Base-by-base conservation (phyloP, 2,888 invertebrate species). In the Lordiphosa andalusiaca region DNA sequence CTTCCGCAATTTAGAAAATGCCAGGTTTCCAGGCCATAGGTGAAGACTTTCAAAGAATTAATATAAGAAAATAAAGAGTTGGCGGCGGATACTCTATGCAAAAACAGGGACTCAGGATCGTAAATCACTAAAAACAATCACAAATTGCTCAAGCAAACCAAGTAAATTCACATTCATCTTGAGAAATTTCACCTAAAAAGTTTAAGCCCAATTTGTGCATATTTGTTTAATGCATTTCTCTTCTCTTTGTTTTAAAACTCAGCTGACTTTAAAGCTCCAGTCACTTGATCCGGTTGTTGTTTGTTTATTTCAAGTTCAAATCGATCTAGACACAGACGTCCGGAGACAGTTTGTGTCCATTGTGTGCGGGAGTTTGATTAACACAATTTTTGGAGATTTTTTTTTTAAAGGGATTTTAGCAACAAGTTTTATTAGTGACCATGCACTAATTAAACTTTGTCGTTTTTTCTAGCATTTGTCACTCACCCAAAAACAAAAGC, bases 351-450 rank as follows among this genome's bases (percentile, higher is more conserved):
- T 53, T 53, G 69, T 37, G 55, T 23, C 72, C 49, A 57, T 73
- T 74, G 81, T 75, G 67, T 84, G 85, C 72, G 84, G 85, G 81
- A 67, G 81, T 72, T 77, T 85, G 74, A 84, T 82, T 82, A 83
- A 78, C 85, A 85, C 78, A 65, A 65, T 50, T 39, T 40, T 39
- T 40, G 46, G 33, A 41, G 53, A 38, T 41, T 57, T 50, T 56
- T 49, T 64, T 74, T 47, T 41, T 71, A 2, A 59, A 60, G 62
- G 41, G 59, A 65, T 62, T 74, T 84, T 70, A 68, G 72, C 82
- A 78, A 77, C 74, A 60, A 70, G 70, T 70, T 73, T 86, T 86
- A 86, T 84, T 84, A 84, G 85, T 76, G 72, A 69, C 62, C 84
- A 76, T 84, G 86, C 86, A 86, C 83, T 84, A 86, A 84, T 84